These are phyloP conservation scores for Gephyroberyx darwinii DNA, from an alignment of 2,797 vertebrate species.

Conservation along the genomic window DNA sequence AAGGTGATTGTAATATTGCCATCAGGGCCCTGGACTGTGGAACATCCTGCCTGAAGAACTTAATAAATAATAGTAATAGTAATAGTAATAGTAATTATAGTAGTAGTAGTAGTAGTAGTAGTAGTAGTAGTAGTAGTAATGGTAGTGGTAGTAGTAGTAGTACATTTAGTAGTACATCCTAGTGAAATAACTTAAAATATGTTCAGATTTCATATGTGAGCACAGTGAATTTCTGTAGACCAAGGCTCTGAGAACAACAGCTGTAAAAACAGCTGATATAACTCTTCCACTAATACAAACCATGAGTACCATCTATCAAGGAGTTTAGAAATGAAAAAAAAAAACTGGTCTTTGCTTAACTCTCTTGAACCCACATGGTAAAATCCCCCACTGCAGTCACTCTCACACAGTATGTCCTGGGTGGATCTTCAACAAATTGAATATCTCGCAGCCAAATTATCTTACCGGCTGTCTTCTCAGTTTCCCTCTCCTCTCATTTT, in stretches of 20 bases:
- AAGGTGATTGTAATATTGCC: no score
- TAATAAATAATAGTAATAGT: no score
- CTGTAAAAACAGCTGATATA: conserved; percentile 82
- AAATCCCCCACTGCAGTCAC: conserved; percentile 24
- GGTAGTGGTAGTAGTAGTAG: no score
- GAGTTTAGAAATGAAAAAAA: conserved; percentile 47
- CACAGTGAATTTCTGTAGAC: conserved; percentile 60
- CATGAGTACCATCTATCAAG: conserved; percentile 65
- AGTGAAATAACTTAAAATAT: conserved; percentile 31
- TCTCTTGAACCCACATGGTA: conserved; percentile 44
- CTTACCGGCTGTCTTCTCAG: conserved; percentile 52
- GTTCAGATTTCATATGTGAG: conserved; percentile 58
- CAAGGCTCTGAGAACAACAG: conserved; percentile 68
- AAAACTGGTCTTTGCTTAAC: conserved; percentile 31
- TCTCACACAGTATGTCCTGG: conserved; percentile 27
- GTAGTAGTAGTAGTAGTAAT: background rate
- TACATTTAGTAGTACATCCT: no score
- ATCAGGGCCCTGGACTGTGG: no score
- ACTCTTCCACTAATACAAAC: conserved; percentile 63
- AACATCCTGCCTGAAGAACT: no score
- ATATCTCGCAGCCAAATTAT: conserved; percentile 60
- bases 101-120: background rate
- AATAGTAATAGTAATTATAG: no score
- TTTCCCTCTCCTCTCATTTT: conserved; percentile 45
- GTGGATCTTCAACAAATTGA: conserved; percentile 66